Evolutionary conservation across 2,888 invertebrate genomes (phyloP), one percentile per base, ranked within the genome.

Genomic region (Aspidiotus destructor): DNA sequence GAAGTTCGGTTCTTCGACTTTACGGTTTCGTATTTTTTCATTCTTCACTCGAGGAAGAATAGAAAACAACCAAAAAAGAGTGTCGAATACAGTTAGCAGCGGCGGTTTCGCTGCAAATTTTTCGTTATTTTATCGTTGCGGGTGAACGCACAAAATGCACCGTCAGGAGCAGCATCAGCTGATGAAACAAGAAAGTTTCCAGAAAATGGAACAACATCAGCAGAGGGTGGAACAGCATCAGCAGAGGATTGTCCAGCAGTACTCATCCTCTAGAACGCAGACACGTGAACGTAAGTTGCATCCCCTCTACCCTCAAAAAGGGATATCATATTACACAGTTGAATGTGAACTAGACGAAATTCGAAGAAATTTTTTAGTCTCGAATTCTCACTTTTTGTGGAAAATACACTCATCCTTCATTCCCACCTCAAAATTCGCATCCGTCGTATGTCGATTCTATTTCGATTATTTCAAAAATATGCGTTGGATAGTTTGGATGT

Each of bases 191-290:
- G 69, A 69, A 40, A 61, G 42, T 41, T 69, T 62, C 62, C 61
- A 48, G 40, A 69, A 57, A 55, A 55, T 69, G 53, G 69, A 69
- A 55, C 69, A 62, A 13, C 60, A 28, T 28, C 28, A 68, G 42
- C 69, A 48, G 40, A 69, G 62, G 62, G 62, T 69, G 53, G 69
- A 69, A 55, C 69, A 62, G 15, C 60, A 28, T 28, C 28, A 68
- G 42, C 69, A 69, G 53, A 61, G 62, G 42, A 53, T 69, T 62
- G 55, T 55, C 44, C 55, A 62, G 11, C 62, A 62, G 60, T 57
- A 62, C 16, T 69, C 69, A 9, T 53, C 62, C n/a, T 48, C 48
- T 11, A 11, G n/a, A n/a, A 13, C 48, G 48, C 67, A 69, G 62
- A 15, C 62, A 69, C 41, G 62, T 69, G 62, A 61, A 55, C 44